Evolutionary conservation across 2,888 invertebrate species (phyloP), one percentile per base, ranked within the genome.

Genomic region (Panopea generosa): DNA sequence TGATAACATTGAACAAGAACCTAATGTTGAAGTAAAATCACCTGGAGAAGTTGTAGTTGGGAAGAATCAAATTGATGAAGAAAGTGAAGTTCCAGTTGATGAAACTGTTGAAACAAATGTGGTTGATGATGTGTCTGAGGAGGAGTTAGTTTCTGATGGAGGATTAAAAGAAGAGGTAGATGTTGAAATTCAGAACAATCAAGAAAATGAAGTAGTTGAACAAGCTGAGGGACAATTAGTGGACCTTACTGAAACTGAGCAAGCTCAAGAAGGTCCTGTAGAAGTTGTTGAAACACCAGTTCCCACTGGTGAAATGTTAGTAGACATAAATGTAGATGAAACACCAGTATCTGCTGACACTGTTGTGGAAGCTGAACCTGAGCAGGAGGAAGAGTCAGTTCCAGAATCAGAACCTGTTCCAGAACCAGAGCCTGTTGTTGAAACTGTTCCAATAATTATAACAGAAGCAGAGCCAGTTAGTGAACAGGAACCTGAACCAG

Each of bases 111-210:
- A 16, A 24, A 7, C 7, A 43, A 40, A 20, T 14, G 22, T n/a
- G 22, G 29, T 52, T 67, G 2, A 67, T 18, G 74, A 63, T 68
- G 56, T 77, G 16, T 75, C 77, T 52, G 81, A 81, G 38, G 81
- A 77, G 60, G 75, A 81, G 40, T 47, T 81, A 38, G 81, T 81
- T 20, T 81, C 81, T 26, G 74, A 77, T 77, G 65, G 67, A 68
- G 81, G 74, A 20, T 55, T 77, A 24, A 57, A 69, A 38, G 77
- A 74, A 9, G 74, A 74, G 38, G 61, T 72, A n/a, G 63, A 73
- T 27, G 56, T 67, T 24, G 74, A 71, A 59, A 63, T 65, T 50
- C 68, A 72, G 29, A 50, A 71, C 22, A 70, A 74, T 62, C 62
- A 67, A 18, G 53, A 66, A 7, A 70, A 66, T 67, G 78, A 74